Evolutionary conservation across 1,140 invertebrate species (phyloP).

Genomic region (Lasioglossum baleicum): DNA sequence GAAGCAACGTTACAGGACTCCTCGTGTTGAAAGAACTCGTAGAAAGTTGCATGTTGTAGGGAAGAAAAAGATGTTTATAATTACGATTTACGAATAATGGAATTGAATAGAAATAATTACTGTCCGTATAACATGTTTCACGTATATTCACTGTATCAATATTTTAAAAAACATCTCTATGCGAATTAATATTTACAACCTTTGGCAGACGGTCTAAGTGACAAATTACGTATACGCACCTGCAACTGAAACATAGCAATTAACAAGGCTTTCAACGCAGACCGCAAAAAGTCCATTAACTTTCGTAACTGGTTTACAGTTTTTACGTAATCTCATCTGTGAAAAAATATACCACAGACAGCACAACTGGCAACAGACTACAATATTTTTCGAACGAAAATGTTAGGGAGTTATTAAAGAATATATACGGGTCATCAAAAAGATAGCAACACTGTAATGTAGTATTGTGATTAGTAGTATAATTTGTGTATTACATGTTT

Average conservation of each 20-base stretch:
- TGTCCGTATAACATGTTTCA: too few species aligned
- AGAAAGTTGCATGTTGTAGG: not conserved
- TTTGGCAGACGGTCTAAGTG: not conserved
- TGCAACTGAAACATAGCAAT: not conserved
- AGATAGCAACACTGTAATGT: too few species aligned
- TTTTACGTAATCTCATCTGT: not conserved
- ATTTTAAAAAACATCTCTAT: too few species aligned
- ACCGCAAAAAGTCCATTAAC: not conserved
- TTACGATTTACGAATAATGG: not conserved
- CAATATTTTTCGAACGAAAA: not conserved
- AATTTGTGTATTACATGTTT: too few species aligned
- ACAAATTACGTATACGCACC: not conserved
- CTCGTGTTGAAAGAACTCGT: not conserved
- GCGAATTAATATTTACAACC: not conserved
- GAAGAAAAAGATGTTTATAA: not conserved
- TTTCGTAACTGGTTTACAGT: not conserved
- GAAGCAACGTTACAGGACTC: not conserved
- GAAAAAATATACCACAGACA: not conserved
- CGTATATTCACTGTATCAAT: too few species aligned
- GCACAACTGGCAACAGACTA: not conserved
- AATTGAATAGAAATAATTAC: too few species aligned
- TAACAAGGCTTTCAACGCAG: not conserved
- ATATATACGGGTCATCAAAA: too few species aligned
- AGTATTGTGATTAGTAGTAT: too few species aligned
- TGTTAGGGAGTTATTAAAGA: not conserved